Evolutionary conservation across 2,113 vertebrate genomes (phyloP).

Genomic region (Pampusana beccarii): DNA sequence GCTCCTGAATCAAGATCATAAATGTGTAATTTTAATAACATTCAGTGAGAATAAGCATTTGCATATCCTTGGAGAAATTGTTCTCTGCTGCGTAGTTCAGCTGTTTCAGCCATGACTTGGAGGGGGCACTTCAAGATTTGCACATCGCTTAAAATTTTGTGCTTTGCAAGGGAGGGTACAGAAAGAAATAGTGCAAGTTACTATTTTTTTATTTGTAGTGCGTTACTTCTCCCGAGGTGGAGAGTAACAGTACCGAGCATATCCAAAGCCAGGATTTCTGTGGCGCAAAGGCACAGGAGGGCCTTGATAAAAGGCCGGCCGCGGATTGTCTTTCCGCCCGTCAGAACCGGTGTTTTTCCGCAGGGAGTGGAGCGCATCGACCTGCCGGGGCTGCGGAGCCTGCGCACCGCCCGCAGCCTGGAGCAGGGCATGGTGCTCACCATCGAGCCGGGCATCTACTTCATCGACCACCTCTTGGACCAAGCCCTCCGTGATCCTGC

Average conservation of each 20-base stretch:
- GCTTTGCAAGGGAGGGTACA: not conserved
- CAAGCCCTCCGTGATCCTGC: constrained; percentile 81
- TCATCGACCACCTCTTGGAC: constrained; percentile 91
- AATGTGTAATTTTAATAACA: constrained; percentile 41
- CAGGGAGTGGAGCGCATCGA: constrained; percentile 86
- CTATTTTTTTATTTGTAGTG: not conserved
- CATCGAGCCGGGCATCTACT: constrained; percentile 94
- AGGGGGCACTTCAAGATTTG: not conserved
- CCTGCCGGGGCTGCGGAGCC: constrained; percentile 85
- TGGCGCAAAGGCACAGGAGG: not conserved
- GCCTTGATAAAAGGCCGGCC: rapidly evolving
- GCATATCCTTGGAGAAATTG: not conserved
- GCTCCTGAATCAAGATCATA: constrained; percentile 43
- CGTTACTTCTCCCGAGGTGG: not conserved
- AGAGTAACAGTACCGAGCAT: not conserved
- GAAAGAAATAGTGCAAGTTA: not conserved
- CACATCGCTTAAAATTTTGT: rapidly evolving
- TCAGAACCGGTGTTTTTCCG: rapidly evolving
- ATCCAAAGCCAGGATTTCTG: not conserved
- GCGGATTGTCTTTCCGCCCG: rapidly evolving
- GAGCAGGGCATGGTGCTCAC: constrained; percentile 93
- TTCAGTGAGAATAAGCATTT: not conserved
- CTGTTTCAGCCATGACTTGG: not conserved
- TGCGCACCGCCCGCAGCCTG: constrained; percentile 86
- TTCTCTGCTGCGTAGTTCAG: not conserved